These are phyloP conservation scores for Zootoca vivipara DNA, from an alignment of 2,113 vertebrate species.

Conservation along the genomic window DNA sequence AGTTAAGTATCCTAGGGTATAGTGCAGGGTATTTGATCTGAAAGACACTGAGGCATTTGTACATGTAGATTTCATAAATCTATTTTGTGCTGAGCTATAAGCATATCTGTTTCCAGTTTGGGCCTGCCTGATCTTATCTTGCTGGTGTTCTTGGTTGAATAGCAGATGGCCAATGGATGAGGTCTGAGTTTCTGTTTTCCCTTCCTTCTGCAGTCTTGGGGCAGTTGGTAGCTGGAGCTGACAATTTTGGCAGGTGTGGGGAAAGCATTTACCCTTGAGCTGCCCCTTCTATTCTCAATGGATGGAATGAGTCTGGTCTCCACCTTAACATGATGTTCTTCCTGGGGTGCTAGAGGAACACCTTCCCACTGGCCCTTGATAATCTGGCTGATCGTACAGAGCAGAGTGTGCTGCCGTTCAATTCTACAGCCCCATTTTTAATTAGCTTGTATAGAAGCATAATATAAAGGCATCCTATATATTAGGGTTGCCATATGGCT, in stretches of 20 bases:
- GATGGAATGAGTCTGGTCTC: not conserved
- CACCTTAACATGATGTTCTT: no score
- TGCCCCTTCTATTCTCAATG: not conserved
- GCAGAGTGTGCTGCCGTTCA: not conserved
- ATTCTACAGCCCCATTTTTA: not conserved
- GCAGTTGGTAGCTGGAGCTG: not conserved
- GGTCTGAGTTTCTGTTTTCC: not conserved
- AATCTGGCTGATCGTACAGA: not conserved
- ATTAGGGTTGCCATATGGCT: no score
- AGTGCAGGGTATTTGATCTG: no score
- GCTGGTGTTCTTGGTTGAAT: no score
- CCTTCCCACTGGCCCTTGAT: not conserved
- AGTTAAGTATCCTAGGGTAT: no score
- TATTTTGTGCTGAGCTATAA: no score
- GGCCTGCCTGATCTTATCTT: no score
- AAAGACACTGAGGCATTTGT: no score
- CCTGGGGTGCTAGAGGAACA: not conserved
- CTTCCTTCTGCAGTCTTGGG: not conserved
- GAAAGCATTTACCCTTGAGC: not conserved
- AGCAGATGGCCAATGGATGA: not conserved
- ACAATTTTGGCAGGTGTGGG: not conserved
- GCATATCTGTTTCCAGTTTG: no score
- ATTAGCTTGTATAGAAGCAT: not conserved
- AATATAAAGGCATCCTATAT: not conserved
- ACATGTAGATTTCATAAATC: no score